phyloP scores from a whole-genome alignment of 2,797 vertebrate species.

The Otus scops region DNA sequence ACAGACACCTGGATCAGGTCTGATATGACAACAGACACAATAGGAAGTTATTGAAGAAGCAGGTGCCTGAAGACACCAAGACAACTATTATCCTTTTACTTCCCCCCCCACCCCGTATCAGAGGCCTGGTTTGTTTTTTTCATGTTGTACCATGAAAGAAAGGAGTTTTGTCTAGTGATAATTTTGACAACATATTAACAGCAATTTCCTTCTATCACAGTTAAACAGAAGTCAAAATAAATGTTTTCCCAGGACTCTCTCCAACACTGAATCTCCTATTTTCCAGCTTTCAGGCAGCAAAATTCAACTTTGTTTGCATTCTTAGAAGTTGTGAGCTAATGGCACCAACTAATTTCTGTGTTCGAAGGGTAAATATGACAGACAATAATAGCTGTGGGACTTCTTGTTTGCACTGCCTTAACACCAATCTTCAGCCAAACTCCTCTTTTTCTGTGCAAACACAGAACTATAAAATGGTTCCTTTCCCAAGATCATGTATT shows the following conservation, averaged over 20 bases:
- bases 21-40: neutral
- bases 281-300: neutral
- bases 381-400: neutral
- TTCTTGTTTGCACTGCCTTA: neutral
- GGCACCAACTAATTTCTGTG: neutral
- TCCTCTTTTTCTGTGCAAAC: neutral
- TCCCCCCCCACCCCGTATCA: neutral
- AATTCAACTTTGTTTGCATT: neutral
- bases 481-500: neutral
- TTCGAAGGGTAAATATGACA: neutral
- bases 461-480: neutral
- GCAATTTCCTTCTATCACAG: neutral
- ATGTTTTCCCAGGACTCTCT: accelerated
- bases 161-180: neutral
- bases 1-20: neutral
- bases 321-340: neutral
- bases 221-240: neutral
- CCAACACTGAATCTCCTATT: neutral
- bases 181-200: neutral
- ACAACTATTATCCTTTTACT: neutral
- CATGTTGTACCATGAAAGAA: neutral
- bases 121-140: no score
- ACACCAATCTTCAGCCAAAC: neutral
- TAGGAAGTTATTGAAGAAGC: neutral
- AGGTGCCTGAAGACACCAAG: neutral